These are phyloP conservation scores for Psylliodes chrysocephalus DNA, from an alignment of 2,888 invertebrate genomes.

Conservation along the genomic window DNA sequence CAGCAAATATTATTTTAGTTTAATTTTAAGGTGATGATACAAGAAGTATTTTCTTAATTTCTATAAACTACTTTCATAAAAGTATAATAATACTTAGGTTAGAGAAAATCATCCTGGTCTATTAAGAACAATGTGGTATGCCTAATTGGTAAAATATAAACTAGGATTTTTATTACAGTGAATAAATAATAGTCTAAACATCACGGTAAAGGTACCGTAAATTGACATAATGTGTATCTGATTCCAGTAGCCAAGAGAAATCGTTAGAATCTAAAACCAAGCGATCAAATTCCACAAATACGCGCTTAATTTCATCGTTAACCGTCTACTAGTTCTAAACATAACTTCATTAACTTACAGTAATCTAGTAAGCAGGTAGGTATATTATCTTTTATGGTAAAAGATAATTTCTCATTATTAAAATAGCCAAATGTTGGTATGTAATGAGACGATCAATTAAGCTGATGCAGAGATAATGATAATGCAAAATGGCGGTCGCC, in stretches of 20 bases:
- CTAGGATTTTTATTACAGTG: no score
- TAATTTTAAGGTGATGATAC: no score
- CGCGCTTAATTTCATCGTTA: constrained; percentile 4
- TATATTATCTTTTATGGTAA: constrained; percentile 24
- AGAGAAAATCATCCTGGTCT: no score
- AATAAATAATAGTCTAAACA: no score
- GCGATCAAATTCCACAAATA: constrained; percentile 1
- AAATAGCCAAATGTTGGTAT: constrained; percentile 22
- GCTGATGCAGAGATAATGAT: constrained; percentile 19
- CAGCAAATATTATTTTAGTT: no score
- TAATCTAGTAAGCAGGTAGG: constrained; percentile 25
- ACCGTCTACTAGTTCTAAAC: neutral
- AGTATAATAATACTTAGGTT: no score
- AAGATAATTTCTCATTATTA: constrained; percentile 26
- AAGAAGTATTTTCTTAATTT: no score
- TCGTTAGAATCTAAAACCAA: constrained; percentile 2
- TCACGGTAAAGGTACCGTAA: no score
- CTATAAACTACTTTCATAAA: no score
- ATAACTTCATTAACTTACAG: constrained; percentile 24
- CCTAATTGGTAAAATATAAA: no score
- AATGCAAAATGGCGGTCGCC: constrained; percentile 18
- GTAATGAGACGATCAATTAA: constrained; percentile 25
- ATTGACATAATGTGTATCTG: neutral
- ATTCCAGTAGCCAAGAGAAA: constrained; percentile 5
- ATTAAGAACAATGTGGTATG: no score